These are phyloP conservation scores for Rhinogobius similis DNA, from an alignment of 2,113 vertebrate species.

Conservation along the genomic window DNA sequence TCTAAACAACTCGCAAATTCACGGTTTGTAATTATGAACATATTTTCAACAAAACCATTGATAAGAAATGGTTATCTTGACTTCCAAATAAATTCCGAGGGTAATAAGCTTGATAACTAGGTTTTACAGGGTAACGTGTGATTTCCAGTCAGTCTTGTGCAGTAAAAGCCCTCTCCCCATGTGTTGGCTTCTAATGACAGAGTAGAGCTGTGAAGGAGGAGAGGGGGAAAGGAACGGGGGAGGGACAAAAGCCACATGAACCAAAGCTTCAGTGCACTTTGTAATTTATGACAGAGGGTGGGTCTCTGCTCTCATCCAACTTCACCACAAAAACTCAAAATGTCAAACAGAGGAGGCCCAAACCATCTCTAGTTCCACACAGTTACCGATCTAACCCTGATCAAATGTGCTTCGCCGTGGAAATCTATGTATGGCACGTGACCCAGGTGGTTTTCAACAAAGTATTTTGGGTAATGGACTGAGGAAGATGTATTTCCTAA, in stretches of 20 bases:
- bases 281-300: conserved; percentile 65
- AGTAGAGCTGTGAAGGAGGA: conserved; percentile 61
- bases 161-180: conserved; percentile 49
- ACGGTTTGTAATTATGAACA: no score
- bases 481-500: background rate
- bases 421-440: background rate
- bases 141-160: conserved; percentile 28
- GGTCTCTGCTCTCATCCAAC: conserved; percentile 53
- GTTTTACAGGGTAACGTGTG: background rate
- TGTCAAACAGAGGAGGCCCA: conserved; percentile 48
- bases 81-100: no score
- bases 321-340: conserved; percentile 42
- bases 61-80: no score
- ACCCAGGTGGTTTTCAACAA: background rate
- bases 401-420: background rate
- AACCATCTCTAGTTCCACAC: conserved; percentile 18
- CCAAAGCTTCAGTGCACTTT: conserved; percentile 29
- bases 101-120: background rate
- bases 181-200: conserved; percentile 73
- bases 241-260: conserved; percentile 76
- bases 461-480: background rate
- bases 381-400: conserved; percentile 28
- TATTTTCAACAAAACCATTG: no score
- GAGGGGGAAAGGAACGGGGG: conserved; percentile 55
- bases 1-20: no score